Evolutionary conservation across 2,888 invertebrate species (phyloP).

Genomic region (Sinhomidia bicolor): DNA sequence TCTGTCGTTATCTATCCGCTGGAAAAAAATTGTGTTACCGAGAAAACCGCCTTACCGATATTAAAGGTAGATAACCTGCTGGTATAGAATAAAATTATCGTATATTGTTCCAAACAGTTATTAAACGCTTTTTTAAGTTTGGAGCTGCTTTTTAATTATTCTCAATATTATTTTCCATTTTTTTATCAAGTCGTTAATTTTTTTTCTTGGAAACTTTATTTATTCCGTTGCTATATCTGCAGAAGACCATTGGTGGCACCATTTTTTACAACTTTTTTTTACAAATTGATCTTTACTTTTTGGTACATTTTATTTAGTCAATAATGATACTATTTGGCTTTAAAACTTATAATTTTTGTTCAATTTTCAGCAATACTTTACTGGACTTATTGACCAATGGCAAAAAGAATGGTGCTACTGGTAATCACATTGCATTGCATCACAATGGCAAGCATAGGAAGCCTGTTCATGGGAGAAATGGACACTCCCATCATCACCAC

Average conservation of each 20-base stretch:
- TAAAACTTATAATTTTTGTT: background rate
- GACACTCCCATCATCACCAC: constrained; percentile 52
- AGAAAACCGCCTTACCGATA: constrained; percentile 12
- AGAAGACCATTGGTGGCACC: too few relatives aligned
- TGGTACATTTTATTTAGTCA: background rate
- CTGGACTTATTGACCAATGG: constrained; percentile 22
- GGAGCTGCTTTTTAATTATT: too few relatives aligned
- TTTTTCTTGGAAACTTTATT: too few relatives aligned
- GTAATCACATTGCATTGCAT: background rate
- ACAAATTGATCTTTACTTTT: background rate
- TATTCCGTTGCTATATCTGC: too few relatives aligned
- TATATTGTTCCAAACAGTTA: too few relatives aligned
- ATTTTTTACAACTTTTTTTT: too few relatives aligned
- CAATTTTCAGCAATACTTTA: constrained; percentile 39
- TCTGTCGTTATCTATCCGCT: background rate
- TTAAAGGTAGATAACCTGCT: constrained; percentile 38
- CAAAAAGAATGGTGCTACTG: constrained; percentile 4
- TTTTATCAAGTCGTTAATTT: too few relatives aligned
- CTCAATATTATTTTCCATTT: too few relatives aligned
- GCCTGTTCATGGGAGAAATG: constrained; percentile 58
- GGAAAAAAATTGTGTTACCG: constrained; percentile 2
- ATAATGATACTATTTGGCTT: background rate
- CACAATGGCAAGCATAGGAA: constrained; percentile 63
- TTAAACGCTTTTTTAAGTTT: too few relatives aligned
- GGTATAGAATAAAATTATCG: too few relatives aligned